Evolutionary conservation across 2,797 vertebrate genomes (phyloP).

Genomic region (Xiphophorus birchmanni): DNA sequence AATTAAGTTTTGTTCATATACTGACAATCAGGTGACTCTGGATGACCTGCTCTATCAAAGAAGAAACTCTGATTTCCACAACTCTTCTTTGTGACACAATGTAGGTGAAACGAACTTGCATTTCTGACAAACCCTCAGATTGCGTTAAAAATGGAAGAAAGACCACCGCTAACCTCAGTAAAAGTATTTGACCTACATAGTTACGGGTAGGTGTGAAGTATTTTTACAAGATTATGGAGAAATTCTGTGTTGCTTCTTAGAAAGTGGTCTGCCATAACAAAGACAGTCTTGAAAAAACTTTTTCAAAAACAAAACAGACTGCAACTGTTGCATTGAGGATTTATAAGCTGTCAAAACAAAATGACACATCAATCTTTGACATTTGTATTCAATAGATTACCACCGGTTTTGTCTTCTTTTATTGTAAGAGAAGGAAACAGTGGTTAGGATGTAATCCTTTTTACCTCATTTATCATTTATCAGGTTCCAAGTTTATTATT

Average conservation of each 20-base stretch:
- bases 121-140: background rate
- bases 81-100: background rate
- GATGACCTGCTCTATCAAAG: background rate
- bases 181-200: background rate
- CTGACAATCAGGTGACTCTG: background rate
- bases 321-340: background rate
- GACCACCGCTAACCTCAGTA: background rate
- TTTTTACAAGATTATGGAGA: background rate
- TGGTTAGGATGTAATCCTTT: too few relatives aligned
- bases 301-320: background rate
- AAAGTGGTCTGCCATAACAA: background rate
- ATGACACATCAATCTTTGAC: background rate
- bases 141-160: background rate
- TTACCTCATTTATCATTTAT: too few relatives aligned
- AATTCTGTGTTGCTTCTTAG: background rate
- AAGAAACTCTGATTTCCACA: background rate
- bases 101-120: background rate
- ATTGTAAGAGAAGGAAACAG: too few relatives aligned
- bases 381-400: background rate
- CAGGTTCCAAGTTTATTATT: too few relatives aligned
- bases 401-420: too few relatives aligned
- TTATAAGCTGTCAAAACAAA: background rate
- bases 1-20: background rate
- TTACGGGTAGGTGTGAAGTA: background rate
- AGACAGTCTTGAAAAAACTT: background rate